These are phyloP conservation scores for Odontamblyopus lacepedii DNA, from an alignment of 2,797 vertebrate species.

Conservation along the genomic window DNA sequence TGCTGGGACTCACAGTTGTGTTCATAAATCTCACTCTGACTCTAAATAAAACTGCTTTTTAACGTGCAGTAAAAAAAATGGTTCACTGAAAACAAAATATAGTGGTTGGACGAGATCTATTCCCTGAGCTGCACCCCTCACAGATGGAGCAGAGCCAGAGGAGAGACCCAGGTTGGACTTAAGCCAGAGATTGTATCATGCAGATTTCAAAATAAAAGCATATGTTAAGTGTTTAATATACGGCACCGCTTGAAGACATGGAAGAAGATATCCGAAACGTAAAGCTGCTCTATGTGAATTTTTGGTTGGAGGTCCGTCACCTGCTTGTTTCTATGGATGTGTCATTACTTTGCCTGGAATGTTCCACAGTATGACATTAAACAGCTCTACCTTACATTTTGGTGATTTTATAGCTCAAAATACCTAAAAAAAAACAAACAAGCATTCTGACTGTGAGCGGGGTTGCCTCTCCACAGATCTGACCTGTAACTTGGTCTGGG, in stretches of 20 bases:
- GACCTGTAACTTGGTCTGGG: no score
- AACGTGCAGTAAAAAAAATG: slow-evolving; percentile 6
- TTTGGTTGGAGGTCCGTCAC: no score
- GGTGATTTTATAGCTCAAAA: no score
- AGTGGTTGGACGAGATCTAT: slow-evolving; percentile 8
- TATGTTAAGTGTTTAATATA: not conserved
- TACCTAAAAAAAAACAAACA: no score
- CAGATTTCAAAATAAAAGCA: not conserved
- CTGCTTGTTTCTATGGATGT: no score
- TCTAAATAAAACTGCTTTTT: slow-evolving; percentile 11
- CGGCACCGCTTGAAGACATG: not conserved
- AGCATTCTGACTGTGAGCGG: no score
- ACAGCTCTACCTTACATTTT: no score
- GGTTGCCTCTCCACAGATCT: no score
- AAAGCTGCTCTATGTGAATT: no score
- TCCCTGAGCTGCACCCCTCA: not conserved
- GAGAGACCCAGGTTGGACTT: not conserved
- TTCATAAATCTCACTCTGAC: slow-evolving; percentile 7
- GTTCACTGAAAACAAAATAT: slow-evolving; percentile 27
- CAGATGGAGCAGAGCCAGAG: slow-evolving; percentile 6
- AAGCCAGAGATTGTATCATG: not conserved
- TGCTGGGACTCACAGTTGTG: not conserved
- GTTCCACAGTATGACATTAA: no score
- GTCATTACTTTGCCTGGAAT: no score
- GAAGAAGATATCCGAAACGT: not conserved